phyloP scores from a whole-genome alignment of 2,888 invertebrate genomes.

The Maniola hyperantus region DNA sequence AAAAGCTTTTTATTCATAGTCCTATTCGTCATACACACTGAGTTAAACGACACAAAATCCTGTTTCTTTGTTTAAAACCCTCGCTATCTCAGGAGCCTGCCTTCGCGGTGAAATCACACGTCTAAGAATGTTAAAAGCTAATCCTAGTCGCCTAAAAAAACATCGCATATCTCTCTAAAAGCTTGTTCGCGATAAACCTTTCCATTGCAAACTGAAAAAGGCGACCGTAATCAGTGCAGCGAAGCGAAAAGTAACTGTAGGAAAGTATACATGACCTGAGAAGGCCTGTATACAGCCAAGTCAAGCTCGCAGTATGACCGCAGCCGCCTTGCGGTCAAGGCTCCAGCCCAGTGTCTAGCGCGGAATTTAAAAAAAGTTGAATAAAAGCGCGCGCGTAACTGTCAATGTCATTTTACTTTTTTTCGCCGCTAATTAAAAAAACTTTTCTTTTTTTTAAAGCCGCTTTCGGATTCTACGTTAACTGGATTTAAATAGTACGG shows the following conservation, averaged over 20 bases:
- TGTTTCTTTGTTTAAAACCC: conserved; percentile 20
- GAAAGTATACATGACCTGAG: conserved; percentile 71
- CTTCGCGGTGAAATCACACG: conserved; percentile 12
- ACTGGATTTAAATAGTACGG: conserved; percentile 59
- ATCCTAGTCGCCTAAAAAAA: conserved; percentile 22
- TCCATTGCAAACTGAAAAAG: conserved; percentile 50
- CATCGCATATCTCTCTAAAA: conserved; percentile 40
- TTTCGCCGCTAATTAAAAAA: conserved; percentile 40
- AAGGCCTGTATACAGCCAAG: conserved; percentile 51
- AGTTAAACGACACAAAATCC: conserved; percentile 21
- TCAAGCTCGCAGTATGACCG: conserved; percentile 69
- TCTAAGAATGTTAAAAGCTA: conserved; percentile 20
- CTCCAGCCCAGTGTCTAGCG: conserved; percentile 57
- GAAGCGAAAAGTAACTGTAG: conserved; percentile 79
- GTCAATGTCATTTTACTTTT: conserved; percentile 53
- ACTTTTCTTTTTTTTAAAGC: conserved; percentile 37
- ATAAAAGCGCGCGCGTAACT: conserved; percentile 66
- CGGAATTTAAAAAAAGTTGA: conserved; percentile 57
- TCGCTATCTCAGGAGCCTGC: neutral
- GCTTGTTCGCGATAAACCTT: conserved; percentile 54
- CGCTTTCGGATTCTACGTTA: conserved; percentile 26
- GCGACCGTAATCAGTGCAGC: conserved; percentile 74
- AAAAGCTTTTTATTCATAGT: neutral
- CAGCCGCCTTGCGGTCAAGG: conserved; percentile 78
- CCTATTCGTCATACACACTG: neutral